Percentiles rank a stretch among this genome's conserved stretches.
phyloP scores from a whole-genome alignment of 2,113 vertebrate genomes.

The Geococcyx californianus region DNA sequence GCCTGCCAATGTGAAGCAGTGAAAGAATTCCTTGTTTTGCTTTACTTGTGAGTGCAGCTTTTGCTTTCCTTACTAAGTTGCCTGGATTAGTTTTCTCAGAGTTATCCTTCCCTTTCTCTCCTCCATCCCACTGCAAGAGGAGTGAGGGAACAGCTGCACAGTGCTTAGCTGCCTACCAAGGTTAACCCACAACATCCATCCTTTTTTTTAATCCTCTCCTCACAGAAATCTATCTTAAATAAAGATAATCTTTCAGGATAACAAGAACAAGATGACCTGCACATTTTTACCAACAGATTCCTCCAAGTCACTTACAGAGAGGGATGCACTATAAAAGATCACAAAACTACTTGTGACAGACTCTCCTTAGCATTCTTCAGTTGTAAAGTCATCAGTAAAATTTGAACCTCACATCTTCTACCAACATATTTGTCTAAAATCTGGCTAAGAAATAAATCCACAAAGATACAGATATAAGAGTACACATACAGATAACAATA shows the following conservation, averaged over 20 bases:
- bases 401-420: not conserved
- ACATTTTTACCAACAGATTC: not conserved
- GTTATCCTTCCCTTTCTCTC: not conserved
- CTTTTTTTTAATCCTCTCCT: not conserved
- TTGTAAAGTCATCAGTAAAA: not conserved
- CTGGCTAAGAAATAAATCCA: not conserved
- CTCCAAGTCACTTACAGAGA: not conserved
- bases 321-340: not conserved
- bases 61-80: not conserved
- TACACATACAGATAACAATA: not conserved
- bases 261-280: not conserved
- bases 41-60: not conserved
- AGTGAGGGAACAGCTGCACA: fast-evolving
- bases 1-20: not conserved
- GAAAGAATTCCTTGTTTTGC: not conserved
- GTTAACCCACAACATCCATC: not conserved
- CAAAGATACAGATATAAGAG: not conserved
- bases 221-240: not conserved
- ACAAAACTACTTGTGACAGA: not conserved
- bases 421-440: not conserved
- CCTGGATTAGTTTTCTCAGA: not conserved
- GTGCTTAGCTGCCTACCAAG: not conserved
- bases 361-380: not conserved
- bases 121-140: not conserved
- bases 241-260: not conserved